Evolutionary conservation across 2,113 vertebrate species (phyloP), one percentile per base, ranked within the genome.

Genomic region (Chlamydotis undulata): DNA sequence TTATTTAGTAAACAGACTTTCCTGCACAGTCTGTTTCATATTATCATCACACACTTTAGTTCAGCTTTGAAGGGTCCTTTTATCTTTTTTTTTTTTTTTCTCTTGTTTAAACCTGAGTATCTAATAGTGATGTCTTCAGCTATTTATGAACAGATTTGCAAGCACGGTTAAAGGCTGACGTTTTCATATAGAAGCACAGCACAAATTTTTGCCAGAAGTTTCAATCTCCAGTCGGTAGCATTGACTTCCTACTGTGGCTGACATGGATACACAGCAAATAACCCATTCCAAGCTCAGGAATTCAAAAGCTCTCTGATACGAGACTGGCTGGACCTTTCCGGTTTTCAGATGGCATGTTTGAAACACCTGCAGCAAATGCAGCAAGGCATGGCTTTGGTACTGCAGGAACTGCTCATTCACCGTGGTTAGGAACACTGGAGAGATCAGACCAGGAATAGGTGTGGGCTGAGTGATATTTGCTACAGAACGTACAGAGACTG

Each of bases 1-100:
- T 94, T 88, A 76, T 95, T 92, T 83, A 83, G 82, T 83, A 90
- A 92, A 91, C 49, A 73, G 68, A 19, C 67, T 93, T 95, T 45
- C 80, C 76, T 45, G 82, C 71, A 80, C 73, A 61, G 75, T 88
- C 87, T 85, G 53, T 91, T 92, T 94, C 60, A 21, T 77, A 45
- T 65, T 50, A 85, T 60, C 85, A 73, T 90, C 82, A 41, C 24
- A 61, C 2, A 0, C 67, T 88, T 78, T 18, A 69, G 67, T 73
- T 95, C 53, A 57, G 31, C 67, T 92, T 85, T 90, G 63, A 90
- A 65, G 28, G 37, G 75, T 73, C 61, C 24, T 64, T 55, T 56
- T 50, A 41, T 52, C 3, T 53, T 49, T 33, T 25, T 43, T n/a
- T n/a, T 25, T 19, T 19, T 41, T 53, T 28, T 9, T 28, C 7